These are phyloP conservation scores for Cremastinae sp. DNA, from an alignment of 2,888 invertebrate species.

Conservation along the genomic window DNA sequence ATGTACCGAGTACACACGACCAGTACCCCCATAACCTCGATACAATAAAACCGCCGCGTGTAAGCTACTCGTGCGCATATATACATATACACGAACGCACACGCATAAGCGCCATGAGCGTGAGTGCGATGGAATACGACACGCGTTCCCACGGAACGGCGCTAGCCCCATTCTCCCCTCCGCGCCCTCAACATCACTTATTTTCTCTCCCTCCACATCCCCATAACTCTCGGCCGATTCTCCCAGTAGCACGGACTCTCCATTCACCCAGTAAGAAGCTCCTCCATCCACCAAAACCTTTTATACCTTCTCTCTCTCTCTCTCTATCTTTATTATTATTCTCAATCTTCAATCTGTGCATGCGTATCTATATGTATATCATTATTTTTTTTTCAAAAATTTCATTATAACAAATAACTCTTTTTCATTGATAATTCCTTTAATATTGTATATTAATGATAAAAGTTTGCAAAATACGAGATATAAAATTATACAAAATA, in stretches of 20 bases:
- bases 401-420: too few relatives aligned
- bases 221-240: constrained; percentile 33
- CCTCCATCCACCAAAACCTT: constrained; percentile 2
- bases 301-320: too few relatives aligned
- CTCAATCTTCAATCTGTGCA: too few relatives aligned
- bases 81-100: background rate
- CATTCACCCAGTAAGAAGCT: constrained; percentile 12
- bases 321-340: too few relatives aligned
- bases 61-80: constrained; percentile 31
- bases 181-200: constrained; percentile 57
- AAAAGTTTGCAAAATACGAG: too few relatives aligned
- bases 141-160: constrained; percentile 78
- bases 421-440: too few relatives aligned
- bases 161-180: constrained; percentile 63
- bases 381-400: too few relatives aligned
- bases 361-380: too few relatives aligned
- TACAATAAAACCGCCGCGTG: constrained; percentile 9
- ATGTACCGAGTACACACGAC: constrained; percentile 46
- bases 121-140: constrained; percentile 65
- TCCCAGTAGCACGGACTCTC: constrained; percentile 20
- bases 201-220: constrained; percentile 47
- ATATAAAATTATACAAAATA: too few relatives aligned
- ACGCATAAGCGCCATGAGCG: background rate
- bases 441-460: too few relatives aligned
- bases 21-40: constrained; percentile 25